phyloP scores from a whole-genome alignment of 2,888 invertebrate species.

The Cataglyphis albicans region DNA sequence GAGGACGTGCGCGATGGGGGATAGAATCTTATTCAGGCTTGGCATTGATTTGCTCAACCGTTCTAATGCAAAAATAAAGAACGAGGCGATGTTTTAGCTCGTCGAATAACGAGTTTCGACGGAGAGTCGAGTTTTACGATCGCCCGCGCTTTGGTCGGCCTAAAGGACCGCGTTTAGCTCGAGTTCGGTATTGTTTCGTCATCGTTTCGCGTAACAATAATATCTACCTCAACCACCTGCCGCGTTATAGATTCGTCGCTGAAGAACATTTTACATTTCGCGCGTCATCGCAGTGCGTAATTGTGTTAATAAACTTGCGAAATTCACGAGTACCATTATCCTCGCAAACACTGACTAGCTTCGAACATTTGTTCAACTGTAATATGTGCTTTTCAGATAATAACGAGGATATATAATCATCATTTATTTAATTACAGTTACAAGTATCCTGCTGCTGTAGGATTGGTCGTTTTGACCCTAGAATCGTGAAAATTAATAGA shows the following conservation, averaged over 20 bases:
- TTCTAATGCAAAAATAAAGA: constrained; percentile 30
- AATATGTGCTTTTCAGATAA: background rate
- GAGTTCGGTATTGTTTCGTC: background rate
- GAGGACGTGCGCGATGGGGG: constrained; percentile 15
- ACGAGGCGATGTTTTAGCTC: constrained; percentile 2
- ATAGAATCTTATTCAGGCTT: constrained; percentile 13
- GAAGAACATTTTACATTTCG: constrained; percentile 25
- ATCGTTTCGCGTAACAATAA: constrained; percentile 25
- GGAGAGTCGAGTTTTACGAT: constrained; percentile 35
- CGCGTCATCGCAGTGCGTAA: background rate
- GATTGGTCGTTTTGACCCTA: background rate
- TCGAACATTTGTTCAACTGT: background rate
- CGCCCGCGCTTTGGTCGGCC: background rate
- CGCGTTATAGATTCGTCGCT: constrained; percentile 18
- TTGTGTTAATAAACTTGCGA: constrained; percentile 17
- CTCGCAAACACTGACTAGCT: background rate
- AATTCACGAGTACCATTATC: background rate
- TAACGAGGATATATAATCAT: background rate
- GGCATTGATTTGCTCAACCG: constrained; percentile 30
- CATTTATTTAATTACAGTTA: background rate
- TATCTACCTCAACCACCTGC: constrained; percentile 8
- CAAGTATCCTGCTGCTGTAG: background rate
- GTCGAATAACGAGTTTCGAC: constrained; percentile 33
- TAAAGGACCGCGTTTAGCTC: constrained; percentile 5
- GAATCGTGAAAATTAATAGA: background rate